Evolutionary conservation across 2,888 invertebrate species (phyloP), one percentile per base, ranked within the genome.

Genomic region (Andrena haemorrhoa): DNA sequence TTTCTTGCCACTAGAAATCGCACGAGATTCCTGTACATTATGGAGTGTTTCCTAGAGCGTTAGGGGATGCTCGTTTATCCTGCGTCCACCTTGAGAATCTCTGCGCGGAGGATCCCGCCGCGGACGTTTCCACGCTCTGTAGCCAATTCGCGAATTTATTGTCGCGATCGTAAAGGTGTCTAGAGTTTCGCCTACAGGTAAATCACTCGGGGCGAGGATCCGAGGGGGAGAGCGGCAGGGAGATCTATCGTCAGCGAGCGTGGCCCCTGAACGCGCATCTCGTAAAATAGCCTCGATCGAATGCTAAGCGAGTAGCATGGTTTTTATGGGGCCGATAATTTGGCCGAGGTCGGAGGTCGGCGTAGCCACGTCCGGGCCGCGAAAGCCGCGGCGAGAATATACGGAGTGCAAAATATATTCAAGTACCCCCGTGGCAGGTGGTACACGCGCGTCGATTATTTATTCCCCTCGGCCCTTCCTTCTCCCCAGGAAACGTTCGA

Each of bases 281-380:
- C 83, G 78, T 86, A 86, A 88, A 88, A 75, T 79, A 85, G 79
- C 82, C 65, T 72, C 75, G 79, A 88, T 88, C 83, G 86, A 86
- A 88, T 88, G 80, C 79, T 88, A 88, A 88, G 86, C 69, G 83
- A 78, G 86, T 88, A 88, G 83, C 79, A 53, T 76, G 73, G 41
- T 85, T 88, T 88, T 88, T 88, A 85, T 83, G 80, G 64, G 85
- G 79, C 51, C 66, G 82, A 88, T 86, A 88, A 88, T 88, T 88
- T 88, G 85, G 80, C 75, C 58, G 75, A 58, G 85, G 86, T 83
- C 85, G 65, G 16, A 76, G 88, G 83, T 84, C 74, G 71, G 66
- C 16, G 60, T 61, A 65, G 78, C 75, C 64, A 71, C 70, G 79
- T 60, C 35, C 63, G 58, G 29, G 64, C 79, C 60, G 65, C 47